These are phyloP conservation scores for Enteromius trimaculatus DNA, from an alignment of 2,797 vertebrate species.

Conservation along the genomic window DNA sequence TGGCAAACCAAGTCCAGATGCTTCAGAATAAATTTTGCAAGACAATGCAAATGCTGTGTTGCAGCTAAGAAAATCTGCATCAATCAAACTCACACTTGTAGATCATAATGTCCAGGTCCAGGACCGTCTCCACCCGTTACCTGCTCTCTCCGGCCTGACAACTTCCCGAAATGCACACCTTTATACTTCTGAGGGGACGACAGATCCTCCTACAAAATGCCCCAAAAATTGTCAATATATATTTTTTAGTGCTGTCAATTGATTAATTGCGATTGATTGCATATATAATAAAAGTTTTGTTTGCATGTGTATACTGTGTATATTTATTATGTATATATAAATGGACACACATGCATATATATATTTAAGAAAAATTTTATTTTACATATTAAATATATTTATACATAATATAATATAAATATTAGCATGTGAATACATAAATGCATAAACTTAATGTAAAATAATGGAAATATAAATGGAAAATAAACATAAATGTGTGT, in stretches of 20 bases:
- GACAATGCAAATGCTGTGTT: background rate
- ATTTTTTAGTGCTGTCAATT: background rate
- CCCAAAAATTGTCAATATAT: background rate
- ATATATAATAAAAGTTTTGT: too few relatives aligned
- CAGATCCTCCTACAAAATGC: conserved; percentile 59
- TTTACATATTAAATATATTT: too few relatives aligned
- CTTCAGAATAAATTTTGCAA: conserved; percentile 1
- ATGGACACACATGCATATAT: too few relatives aligned
- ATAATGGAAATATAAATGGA: too few relatives aligned
- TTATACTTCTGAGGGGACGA: conserved; percentile 70
- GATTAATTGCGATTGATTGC: too few relatives aligned
- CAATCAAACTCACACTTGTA: conserved; percentile 69
- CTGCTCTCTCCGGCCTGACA: conserved; percentile 66
- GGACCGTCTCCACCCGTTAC: conserved; percentile 64
- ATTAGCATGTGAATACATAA: too few relatives aligned
- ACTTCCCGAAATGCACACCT: conserved; percentile 76
- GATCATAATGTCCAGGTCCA: conserved; percentile 74
- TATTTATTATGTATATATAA: too few relatives aligned
- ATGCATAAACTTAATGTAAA: too few relatives aligned
- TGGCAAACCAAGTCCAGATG: background rate
- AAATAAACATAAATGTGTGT: too few relatives aligned
- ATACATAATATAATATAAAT: too few relatives aligned
- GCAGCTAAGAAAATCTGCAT: background rate
- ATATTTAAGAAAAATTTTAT: too few relatives aligned
- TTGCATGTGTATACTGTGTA: too few relatives aligned